Evolutionary conservation across 2,113 vertebrate species (phyloP), one percentile per base, ranked within the genome.

Genomic region (Paradisaea rubra): DNA sequence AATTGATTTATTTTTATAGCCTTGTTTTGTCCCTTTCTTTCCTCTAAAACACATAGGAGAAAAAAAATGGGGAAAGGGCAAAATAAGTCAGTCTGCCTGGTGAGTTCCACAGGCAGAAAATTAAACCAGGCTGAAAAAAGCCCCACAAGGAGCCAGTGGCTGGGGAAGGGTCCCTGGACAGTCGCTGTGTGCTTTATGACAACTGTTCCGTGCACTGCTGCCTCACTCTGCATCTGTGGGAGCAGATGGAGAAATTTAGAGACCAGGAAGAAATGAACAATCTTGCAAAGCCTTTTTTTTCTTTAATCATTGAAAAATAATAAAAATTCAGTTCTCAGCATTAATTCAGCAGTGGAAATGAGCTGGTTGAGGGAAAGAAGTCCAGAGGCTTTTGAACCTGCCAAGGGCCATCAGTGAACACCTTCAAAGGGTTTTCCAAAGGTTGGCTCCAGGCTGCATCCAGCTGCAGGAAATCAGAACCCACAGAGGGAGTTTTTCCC

Each of bases 211-310:
- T 24, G 60, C 68, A 14, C 89, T 82, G 76, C 81, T 78, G 50
- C 83, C 79, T 87, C 81, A 23, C 60, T 49, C 81, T 69, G 11
- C 81, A 84, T 77, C 91, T 96, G 79, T 25, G 37, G 69, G 57
- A 86, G 73, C 87, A 95, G 88, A 93, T 86, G 91, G 94, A 88
- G 61, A 79, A 33, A 73, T 88, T 89, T 19, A 61, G 77, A 70
- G 73, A 78, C 24, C 1, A 2, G 47, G 35, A 33, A 17, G 73
- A 52, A 76, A 28, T 4, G 2, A 80, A 49, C 31, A 50, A 44
- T 41, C 44, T 59, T n/a, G 11, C 31, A 68, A 76, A 52, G 53
- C 23, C 18, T 54, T 47, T 81, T 39, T 33, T 56, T 41, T 14
- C 37, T 56, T 41, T 15, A 19, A 41, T 79, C 9, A n/a, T 17